These are phyloP conservation scores for Brachionus plicatilis DNA, from an alignment of 1,140 invertebrate genomes.

Conservation along the genomic window DNA sequence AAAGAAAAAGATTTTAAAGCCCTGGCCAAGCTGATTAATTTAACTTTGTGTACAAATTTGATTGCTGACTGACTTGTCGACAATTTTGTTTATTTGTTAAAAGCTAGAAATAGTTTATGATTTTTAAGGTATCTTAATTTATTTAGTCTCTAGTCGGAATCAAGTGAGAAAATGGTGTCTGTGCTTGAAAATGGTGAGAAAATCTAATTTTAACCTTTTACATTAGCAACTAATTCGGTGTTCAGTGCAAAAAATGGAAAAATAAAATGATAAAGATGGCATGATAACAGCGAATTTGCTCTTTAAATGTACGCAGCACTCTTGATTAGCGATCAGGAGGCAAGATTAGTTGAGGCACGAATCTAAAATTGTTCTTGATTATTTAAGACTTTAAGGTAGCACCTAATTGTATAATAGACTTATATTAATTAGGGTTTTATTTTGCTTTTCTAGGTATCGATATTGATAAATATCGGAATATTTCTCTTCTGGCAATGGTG, in stretches of 20 bases:
- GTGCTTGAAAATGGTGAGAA: background rate
- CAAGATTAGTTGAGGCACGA: background rate
- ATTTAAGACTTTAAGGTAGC: background rate
- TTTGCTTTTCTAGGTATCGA: background rate
- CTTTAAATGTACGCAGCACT: background rate
- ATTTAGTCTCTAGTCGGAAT: background rate
- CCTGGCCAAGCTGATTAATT: background rate
- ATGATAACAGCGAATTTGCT: background rate
- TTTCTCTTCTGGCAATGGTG: background rate
- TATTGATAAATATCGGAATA: background rate
- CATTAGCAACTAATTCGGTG: background rate
- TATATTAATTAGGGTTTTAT: background rate
- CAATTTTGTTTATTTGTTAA: background rate
- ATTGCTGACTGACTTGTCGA: background rate
- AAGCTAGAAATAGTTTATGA: background rate
- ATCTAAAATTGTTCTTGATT: background rate
- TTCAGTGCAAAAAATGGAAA: background rate
- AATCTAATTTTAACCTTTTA: background rate
- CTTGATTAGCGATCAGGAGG: background rate
- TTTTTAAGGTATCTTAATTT: constrained; percentile 2
- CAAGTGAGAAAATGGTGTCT: background rate
- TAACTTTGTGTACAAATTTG: background rate
- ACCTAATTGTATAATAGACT: background rate
- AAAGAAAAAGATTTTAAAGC: background rate
- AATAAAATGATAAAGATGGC: background rate